Percentiles rank a stretch among this genome's conserved stretches.
Conservation (phyloP, 1,140 invertebrate genomes). For the Mycetomoellerius zeteki region DNA sequence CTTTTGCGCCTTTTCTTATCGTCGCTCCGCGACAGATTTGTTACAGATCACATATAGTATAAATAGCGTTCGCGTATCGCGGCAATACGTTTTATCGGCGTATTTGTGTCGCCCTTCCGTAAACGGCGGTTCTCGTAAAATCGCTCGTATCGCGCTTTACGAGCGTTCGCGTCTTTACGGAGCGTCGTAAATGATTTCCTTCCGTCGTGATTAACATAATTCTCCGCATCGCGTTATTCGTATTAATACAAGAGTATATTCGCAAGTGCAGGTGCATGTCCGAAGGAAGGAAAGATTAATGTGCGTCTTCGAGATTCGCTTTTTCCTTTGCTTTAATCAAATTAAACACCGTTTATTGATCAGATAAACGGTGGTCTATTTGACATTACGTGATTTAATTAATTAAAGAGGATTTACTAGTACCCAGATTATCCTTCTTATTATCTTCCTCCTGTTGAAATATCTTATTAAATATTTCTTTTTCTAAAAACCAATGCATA, state of each 20-base stretch:
- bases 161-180: conserved; percentile 33
- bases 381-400: background rate
- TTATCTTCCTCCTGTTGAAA: background rate
- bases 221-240: conserved; percentile 42
- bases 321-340: background rate
- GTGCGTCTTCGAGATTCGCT: background rate
- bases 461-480: conserved; percentile 18
- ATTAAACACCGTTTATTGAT: conserved; percentile 42
- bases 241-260: conserved; percentile 28
- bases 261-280: conserved; percentile 6
- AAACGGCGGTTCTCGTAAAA: conserved; percentile 34
- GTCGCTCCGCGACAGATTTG: background rate
- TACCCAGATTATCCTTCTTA: background rate
- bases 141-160: conserved; percentile 20
- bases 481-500: background rate
- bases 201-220: conserved; percentile 56
- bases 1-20: background rate
- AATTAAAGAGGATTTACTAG: conserved; percentile 32
- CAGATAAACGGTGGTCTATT: background rate
- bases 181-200: conserved; percentile 54
- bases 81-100: background rate
- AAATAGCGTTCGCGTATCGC: conserved; percentile 8
- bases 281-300: background rate
- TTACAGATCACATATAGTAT: background rate
- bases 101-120: background rate